Percentiles rank a stretch among this genome's conserved stretches.
Evolutionary conservation across 2,888 invertebrate genomes (phyloP).

Genomic region (Cryptophagus acutangulus): DNA sequence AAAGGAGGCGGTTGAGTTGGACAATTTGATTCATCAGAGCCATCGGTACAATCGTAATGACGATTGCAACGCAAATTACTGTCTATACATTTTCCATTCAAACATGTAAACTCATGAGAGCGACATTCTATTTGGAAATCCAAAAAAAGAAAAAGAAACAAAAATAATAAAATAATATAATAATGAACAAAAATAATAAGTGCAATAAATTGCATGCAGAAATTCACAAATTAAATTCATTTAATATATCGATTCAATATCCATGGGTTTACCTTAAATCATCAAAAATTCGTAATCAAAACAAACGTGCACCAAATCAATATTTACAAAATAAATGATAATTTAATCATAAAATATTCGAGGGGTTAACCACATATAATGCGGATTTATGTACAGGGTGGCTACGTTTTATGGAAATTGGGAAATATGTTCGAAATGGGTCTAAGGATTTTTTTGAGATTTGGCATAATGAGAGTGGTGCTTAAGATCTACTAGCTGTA

Average conservation of each 20-base stretch:
- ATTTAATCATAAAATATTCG: too few species aligned
- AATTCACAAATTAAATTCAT: neutral
- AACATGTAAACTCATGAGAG: conserved; percentile 63
- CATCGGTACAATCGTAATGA: conserved; percentile 55
- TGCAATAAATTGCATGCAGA: too few species aligned
- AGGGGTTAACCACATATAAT: too few species aligned
- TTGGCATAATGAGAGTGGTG: too few species aligned
- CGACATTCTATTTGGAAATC: conserved; percentile 54
- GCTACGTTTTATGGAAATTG: too few species aligned
- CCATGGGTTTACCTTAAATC: too few species aligned
- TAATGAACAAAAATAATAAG: neutral
- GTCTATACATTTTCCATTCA: conserved; percentile 56
- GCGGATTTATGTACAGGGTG: too few species aligned
- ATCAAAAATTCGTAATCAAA: too few species aligned
- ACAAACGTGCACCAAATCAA: neutral
- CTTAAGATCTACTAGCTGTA: too few species aligned
- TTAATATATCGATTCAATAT: neutral
- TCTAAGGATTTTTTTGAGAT: too few species aligned
- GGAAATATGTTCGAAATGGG: too few species aligned
- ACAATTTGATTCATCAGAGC: conserved; percentile 56
- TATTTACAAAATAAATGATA: neutral
- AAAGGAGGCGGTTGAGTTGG: conserved; percentile 46
- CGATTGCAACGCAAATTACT: conserved; percentile 56
- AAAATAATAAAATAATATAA: conserved; percentile 16
- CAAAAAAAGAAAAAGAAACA: conserved; percentile 20